Base-by-base conservation (phyloP, 2,113 vertebrate genomes). In the Piaya cayana region DNA sequence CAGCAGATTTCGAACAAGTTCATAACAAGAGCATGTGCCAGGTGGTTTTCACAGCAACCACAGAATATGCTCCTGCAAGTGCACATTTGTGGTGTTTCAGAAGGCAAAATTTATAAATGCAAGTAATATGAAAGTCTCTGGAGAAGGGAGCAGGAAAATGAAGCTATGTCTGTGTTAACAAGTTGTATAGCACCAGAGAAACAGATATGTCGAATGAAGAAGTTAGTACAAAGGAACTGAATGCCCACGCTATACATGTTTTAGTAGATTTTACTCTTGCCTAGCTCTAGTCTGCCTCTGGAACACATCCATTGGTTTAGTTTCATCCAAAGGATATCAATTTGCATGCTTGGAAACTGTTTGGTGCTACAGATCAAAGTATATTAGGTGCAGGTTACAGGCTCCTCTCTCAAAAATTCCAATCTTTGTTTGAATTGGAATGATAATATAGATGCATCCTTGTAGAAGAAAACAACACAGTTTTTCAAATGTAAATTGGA, bases 11-110 rank as follows among this genome's bases (percentile, higher is more conserved):
- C 80, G 43, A 69, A 62, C 8, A 58, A 39, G 8, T 53, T 60
- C 17, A 8, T 37, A 5, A 21, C 15, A 55, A 63, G 11, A 39
- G 14, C n/a, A 30, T 0, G 0, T 6, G 16, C n/a, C 47, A 26
- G 6, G 30, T 76, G 29, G 7, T 39, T 88, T 74, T 75, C 55
- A 60, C 45, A 71, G 32, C 32, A n/a, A 26, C 12, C 27, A 10
- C 6, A 36, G 23, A 76, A 50, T 23, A 77, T 23, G 17, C 60
- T 83, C 55, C 74, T 27, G 27, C 29, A 58, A 27, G 13, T 37
- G 15, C 42, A 14, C 5, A 1, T 34, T 69, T 6, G 2, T 82
- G 47, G 37, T 67, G 19, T 71, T 92, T 79, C 5, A 43, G 59
- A 82, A 47, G 16, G n/a, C 32, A 79, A 76, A 90, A 71, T 22